These are phyloP conservation scores for Neosilurus mollespiculum DNA, from an alignment of 2,797 vertebrate genomes.

Conservation along the genomic window DNA sequence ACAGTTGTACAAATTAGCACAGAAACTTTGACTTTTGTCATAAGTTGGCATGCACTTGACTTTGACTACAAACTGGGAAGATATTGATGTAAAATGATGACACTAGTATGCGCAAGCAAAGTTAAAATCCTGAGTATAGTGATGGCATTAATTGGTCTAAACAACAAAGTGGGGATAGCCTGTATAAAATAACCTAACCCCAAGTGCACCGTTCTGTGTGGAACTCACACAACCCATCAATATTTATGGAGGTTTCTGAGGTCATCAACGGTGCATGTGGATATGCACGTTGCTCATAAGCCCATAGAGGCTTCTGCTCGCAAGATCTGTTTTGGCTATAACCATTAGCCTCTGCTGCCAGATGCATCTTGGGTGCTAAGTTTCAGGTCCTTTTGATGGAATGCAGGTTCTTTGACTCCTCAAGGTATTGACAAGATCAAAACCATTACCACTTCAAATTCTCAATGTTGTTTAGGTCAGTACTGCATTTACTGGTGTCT, in stretches of 20 bases:
- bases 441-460: neutral
- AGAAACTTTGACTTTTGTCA: neutral
- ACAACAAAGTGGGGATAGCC: neutral
- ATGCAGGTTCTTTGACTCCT: conserved; percentile 39
- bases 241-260: conserved; percentile 25
- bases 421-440: conserved; percentile 45
- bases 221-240: neutral
- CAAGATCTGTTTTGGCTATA: conserved; percentile 10
- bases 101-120: neutral
- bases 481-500: neutral
- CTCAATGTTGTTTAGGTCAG: neutral
- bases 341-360: conserved; percentile 21
- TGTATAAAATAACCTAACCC: neutral
- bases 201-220: neutral
- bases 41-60: neutral
- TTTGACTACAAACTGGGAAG: neutral
- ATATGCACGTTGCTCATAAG: conserved; percentile 12
- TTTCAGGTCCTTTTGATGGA: conserved; percentile 28
- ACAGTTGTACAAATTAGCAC: neutral
- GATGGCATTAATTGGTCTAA: neutral
- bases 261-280: conserved; percentile 4
- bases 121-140: neutral
- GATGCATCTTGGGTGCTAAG: conserved; percentile 20
- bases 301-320: conserved; percentile 7
- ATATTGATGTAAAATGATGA: neutral